These are phyloP conservation scores for Esperia sulphurella DNA, from an alignment of 2,888 invertebrate genomes.

Conservation along the genomic window DNA sequence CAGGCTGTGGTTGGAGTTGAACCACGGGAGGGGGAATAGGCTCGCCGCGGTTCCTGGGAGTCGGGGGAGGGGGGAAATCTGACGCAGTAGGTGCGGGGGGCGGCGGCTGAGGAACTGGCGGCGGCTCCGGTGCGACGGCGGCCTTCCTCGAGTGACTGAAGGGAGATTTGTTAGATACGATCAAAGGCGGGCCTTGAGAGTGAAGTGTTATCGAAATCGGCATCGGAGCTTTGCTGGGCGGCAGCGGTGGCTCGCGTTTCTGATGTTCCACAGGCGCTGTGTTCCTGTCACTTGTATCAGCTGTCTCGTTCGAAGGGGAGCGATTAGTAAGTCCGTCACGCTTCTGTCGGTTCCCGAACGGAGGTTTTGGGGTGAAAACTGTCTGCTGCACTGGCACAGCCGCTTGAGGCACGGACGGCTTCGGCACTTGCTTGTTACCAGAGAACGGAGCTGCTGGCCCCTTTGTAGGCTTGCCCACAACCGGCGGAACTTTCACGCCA, in stretches of 20 bases:
- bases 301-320: constrained; percentile 56
- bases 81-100: constrained; percentile 73
- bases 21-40: constrained; percentile 46
- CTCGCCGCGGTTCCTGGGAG: constrained; percentile 62
- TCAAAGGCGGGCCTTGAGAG: constrained; percentile 64
- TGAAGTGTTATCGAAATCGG: constrained; percentile 72
- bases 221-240: constrained; percentile 70
- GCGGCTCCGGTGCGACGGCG: constrained; percentile 44
- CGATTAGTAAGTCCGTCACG: constrained; percentile 59
- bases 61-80: constrained; percentile 72
- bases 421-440: constrained; percentile 58
- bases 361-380: constrained; percentile 63
- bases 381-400: constrained; percentile 66
- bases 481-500: constrained; percentile 45
- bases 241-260: constrained; percentile 59
- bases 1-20: constrained; percentile 57
- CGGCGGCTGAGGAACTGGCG: constrained; percentile 58
- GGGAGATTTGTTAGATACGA: constrained; percentile 70
- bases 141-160: constrained; percentile 67
- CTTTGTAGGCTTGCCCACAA: constrained; percentile 50
- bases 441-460: constrained; percentile 71
- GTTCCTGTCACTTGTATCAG: constrained; percentile 41
- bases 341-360: constrained; percentile 70
- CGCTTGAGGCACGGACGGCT: constrained; percentile 66
- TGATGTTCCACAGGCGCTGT: constrained; percentile 37